phyloP scores from a whole-genome alignment of 2,797 vertebrate genomes.

The Rhinophrynus dorsalis region DNA sequence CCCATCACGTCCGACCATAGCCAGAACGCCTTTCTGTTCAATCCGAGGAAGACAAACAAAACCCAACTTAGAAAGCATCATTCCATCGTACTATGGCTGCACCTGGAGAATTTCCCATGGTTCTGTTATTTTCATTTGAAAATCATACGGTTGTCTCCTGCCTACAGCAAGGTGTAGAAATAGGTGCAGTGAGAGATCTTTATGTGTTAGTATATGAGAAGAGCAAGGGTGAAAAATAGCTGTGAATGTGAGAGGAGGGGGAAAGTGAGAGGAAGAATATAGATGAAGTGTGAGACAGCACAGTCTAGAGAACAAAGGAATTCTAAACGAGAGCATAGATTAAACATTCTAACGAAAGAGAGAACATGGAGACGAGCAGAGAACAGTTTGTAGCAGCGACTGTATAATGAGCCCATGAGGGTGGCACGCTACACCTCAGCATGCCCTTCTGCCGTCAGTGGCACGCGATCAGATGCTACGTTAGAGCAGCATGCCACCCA shows the following conservation, averaged over 20 bases:
- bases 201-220: neutral
- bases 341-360: conserved; percentile 5
- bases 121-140: too few relatives aligned
- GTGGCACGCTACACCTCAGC: conserved; percentile 28
- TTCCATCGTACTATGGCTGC: too few relatives aligned
- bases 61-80: too few relatives aligned
- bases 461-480: conserved; percentile 15
- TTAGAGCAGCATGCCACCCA: conserved; percentile 28
- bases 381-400: neutral
- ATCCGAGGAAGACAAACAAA: too few relatives aligned
- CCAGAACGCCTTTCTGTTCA: too few relatives aligned
- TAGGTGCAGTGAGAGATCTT: neutral
- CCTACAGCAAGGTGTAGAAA: too few relatives aligned
- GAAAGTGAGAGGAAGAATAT: conserved; percentile 1
- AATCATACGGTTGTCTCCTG: too few relatives aligned
- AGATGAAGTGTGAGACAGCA: conserved; percentile 17
- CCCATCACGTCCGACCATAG: too few relatives aligned
- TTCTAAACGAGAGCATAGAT: neutral
- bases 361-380: neutral
- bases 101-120: too few relatives aligned
- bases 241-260: conserved; percentile 3
- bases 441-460: conserved; percentile 6
- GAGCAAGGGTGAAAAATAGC: conserved; percentile 6
- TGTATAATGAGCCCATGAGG: conserved; percentile 16
- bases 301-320: neutral